Evolutionary conservation across 1,140 invertebrate genomes (phyloP).

Genomic region (Dendroctonus ponderosae): DNA sequence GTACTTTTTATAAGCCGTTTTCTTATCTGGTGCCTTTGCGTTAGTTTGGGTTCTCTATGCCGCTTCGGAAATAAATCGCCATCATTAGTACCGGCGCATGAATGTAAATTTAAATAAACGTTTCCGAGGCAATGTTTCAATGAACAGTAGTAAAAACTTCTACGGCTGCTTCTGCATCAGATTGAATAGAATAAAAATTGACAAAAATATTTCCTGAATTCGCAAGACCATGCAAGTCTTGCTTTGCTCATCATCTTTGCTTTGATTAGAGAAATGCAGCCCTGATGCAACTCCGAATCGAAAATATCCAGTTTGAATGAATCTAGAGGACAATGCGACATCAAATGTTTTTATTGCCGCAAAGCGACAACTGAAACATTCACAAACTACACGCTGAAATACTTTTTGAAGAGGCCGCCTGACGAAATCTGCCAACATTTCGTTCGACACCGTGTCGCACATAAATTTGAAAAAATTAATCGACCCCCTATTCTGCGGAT

Average conservation of each 20-base stretch:
- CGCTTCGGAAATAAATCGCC: conserved; percentile 6
- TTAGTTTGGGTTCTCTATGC: conserved; percentile 1
- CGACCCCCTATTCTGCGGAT: conserved; percentile 19
- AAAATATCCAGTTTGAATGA: too few relatives aligned
- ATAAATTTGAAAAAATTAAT: conserved; percentile 33
- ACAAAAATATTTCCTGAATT: too few relatives aligned
- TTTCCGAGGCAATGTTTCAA: not conserved
- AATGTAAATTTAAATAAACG: conserved; percentile 2
- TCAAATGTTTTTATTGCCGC: not conserved
- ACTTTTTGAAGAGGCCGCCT: conserved; percentile 13
- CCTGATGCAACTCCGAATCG: too few relatives aligned
- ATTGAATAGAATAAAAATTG: too few relatives aligned
- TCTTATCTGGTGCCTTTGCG: conserved; percentile 2
- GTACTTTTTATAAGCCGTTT: conserved; percentile 14
- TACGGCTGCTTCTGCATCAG: too few relatives aligned
- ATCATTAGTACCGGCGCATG: conserved; percentile 9
- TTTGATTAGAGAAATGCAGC: too few relatives aligned
- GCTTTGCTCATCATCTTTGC: too few relatives aligned
- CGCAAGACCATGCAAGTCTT: too few relatives aligned
- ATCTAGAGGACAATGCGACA: too few relatives aligned
- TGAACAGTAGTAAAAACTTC: too few relatives aligned
- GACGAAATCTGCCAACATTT: conserved; percentile 23
- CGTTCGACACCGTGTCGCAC: conserved; percentile 28
- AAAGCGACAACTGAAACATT: conserved; percentile 2
- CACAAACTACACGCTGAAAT: conserved; percentile 9